A percentile compares a stretch with the other conserved stretches of the same genome.
Evolutionary conservation across 1,140 invertebrate species (phyloP).

Genomic region (Aporrectodea caliginosa): DNA sequence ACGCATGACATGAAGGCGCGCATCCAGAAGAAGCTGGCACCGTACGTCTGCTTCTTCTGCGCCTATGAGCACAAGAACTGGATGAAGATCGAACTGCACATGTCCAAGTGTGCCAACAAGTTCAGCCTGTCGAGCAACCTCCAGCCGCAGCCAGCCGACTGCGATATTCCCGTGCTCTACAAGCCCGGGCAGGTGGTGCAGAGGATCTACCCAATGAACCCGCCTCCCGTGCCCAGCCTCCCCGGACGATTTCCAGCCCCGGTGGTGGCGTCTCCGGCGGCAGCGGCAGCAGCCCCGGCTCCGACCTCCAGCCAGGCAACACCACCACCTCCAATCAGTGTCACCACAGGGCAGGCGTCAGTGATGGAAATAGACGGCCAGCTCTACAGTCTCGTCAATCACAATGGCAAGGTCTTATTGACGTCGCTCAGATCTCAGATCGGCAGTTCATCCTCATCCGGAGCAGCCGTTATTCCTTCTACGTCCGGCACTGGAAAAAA

Average conservation of each 20-base stretch:
- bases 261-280: too few relatives aligned
- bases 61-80: constrained; percentile 26
- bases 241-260: not conserved
- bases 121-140: constrained; percentile 28
- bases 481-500: not conserved
- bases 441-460: not conserved
- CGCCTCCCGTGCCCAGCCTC: not conserved
- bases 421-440: not conserved
- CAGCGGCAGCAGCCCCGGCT: too few relatives aligned
- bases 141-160: constrained; percentile 28
- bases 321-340: not conserved
- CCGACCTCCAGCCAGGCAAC: not conserved
- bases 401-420: not conserved
- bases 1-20: constrained; percentile 21
- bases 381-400: not conserved
- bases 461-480: not conserved
- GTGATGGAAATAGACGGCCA: not conserved
- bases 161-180: constrained; percentile 28
- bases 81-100: constrained; percentile 19
- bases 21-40: constrained; percentile 2
- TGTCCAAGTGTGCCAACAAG: constrained; percentile 27
- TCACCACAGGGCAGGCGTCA: not conserved
- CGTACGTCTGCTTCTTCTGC: constrained; percentile 23
- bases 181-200: not conserved
- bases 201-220: not conserved